Percentiles rank a stretch among this genome's conserved stretches.
Evolutionary conservation across 2,888 invertebrate species (phyloP).

Genomic region (Geotrupes spiniger): DNA sequence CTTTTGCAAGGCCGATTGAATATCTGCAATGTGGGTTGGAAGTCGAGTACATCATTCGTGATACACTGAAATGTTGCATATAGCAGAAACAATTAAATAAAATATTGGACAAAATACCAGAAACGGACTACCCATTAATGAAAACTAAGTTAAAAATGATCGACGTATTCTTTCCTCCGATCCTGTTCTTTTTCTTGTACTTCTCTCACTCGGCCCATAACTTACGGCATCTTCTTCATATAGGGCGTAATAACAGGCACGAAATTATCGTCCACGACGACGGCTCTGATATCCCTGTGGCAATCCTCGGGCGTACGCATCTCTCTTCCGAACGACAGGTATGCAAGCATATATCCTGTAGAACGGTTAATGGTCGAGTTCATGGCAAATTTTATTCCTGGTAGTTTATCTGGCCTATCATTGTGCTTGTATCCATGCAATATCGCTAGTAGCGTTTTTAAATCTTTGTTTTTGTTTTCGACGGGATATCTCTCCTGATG

Average conservation of each 20-base stretch:
- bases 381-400: slow-evolving; percentile 33
- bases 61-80: too few species aligned
- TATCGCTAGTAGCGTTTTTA: slow-evolving; percentile 35
- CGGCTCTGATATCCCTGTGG: slow-evolving; percentile 13
- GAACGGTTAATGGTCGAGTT: slow-evolving; percentile 26
- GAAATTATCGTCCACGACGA: slow-evolving; percentile 13
- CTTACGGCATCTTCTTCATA: not conserved
- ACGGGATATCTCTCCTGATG: slow-evolving; percentile 41
- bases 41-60: too few species aligned
- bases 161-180: slow-evolving; percentile 12
- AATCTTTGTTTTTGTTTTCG: slow-evolving; percentile 36
- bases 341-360: slow-evolving; percentile 32
- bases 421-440: slow-evolving; percentile 29
- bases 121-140: too few species aligned
- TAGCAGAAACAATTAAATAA: too few species aligned
- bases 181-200: slow-evolving; percentile 10
- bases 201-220: slow-evolving; percentile 4
- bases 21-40: too few species aligned
- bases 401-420: slow-evolving; percentile 29
- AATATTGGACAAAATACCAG: too few species aligned
- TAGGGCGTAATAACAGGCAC: slow-evolving; percentile 21
- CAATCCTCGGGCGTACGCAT: slow-evolving; percentile 28
- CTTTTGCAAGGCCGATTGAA: too few species aligned
- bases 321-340: slow-evolving; percentile 34
- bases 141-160: too few species aligned